Conservation (phyloP, 2,113 vertebrate genomes). For the Saguinus midas region DNA sequence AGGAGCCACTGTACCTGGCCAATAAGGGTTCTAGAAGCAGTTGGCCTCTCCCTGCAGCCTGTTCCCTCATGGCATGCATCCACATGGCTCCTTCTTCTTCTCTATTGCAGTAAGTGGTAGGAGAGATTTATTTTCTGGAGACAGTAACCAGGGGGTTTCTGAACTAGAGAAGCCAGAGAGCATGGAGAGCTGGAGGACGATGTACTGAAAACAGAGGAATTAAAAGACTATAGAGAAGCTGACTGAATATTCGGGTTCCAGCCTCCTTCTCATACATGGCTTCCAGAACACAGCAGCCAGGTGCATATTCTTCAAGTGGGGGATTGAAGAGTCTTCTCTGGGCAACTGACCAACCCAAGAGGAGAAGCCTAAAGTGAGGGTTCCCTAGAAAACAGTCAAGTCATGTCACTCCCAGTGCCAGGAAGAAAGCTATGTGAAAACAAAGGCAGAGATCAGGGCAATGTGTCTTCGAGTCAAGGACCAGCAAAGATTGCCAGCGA, state of each 20-base stretch:
- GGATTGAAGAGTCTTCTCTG: neutral
- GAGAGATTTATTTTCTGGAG: neutral
- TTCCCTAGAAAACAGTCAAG: neutral
- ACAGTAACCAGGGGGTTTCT: neutral
- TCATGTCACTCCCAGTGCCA: neutral
- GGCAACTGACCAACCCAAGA: neutral
- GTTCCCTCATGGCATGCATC: too few relatives aligned
- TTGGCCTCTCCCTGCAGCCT: fast-evolving
- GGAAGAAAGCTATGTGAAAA: neutral
- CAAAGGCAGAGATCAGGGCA: neutral
- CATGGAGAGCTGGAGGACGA: neutral
- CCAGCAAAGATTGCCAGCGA: neutral
- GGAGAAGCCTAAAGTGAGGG: neutral
- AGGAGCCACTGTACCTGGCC: too few relatives aligned
- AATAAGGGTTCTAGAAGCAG: neutral
- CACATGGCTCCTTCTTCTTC: neutral
- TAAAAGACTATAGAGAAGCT: neutral
- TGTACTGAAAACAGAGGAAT: neutral
- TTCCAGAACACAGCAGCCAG: neutral
- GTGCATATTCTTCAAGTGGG: neutral
- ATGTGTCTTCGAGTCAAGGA: neutral
- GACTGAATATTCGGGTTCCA: neutral
- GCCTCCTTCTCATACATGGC: neutral
- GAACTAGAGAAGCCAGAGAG: neutral
- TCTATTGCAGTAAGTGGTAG: neutral